phyloP scores from a whole-genome alignment of 2,113 vertebrate genomes.

The Mus musculus region GRCm39 chr16:50318001-50318500 shows the following conservation, averaged over 20 bases:
- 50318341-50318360: neutral
- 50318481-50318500: neutral
- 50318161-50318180: neutral
- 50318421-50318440: conserved; percentile 40
- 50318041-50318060: neutral
- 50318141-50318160: neutral
- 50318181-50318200: neutral
- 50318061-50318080: neutral
- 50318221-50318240: neutral
- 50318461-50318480: neutral
- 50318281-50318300: neutral
- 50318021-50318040: neutral
- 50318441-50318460: neutral
- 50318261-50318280: neutral
- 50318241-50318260: neutral
- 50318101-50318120: neutral
- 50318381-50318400: neutral
- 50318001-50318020: conserved; percentile 29
- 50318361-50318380: neutral
- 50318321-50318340: no score
- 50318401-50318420: neutral
- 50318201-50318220: neutral
- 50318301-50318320: neutral
- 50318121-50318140: conserved; percentile 25
- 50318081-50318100: neutral